These are phyloP conservation scores for Channa maculata DNA, from an alignment of 2,113 vertebrate genomes.

Conservation along the genomic window DNA sequence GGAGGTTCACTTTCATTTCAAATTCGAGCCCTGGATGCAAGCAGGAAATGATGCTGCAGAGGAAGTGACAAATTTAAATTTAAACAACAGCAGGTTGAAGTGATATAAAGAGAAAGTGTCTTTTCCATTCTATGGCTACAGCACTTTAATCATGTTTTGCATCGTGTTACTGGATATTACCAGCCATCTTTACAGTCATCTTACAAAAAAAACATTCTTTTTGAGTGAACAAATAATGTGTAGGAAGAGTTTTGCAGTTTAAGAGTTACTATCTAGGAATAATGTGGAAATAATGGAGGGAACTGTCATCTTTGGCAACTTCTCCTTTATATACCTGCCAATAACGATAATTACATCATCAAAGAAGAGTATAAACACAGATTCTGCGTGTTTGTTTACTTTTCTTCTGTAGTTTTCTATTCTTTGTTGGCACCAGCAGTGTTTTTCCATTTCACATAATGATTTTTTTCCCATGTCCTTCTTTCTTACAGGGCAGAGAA, in stretches of 20 bases:
- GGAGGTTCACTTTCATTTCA: slow-evolving; percentile 38
- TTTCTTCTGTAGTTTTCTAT: not conserved
- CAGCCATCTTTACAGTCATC: too few species aligned
- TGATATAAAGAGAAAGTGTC: slow-evolving; percentile 7
- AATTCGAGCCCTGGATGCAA: slow-evolving; percentile 8
- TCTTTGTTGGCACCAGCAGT: not conserved
- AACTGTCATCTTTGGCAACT: too few species aligned
- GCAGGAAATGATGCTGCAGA: slow-evolving; percentile 24
- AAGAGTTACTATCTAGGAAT: too few species aligned
- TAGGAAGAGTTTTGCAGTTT: too few species aligned
- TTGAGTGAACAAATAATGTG: too few species aligned
- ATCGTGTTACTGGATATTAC: too few species aligned
- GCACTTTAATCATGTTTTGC: slow-evolving; percentile 4
- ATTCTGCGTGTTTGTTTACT: too few species aligned
- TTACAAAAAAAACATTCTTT: too few species aligned
- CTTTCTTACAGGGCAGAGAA: slow-evolving; percentile 90
- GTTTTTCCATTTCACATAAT: not conserved
- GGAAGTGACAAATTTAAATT: slow-evolving; percentile 52
- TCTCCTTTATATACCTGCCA: too few species aligned
- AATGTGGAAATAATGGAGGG: too few species aligned
- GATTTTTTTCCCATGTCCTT: not conserved
- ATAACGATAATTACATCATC: too few species aligned
- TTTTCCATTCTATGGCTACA: not conserved
- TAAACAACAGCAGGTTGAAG: slow-evolving; percentile 39
- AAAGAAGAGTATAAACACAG: not conserved